phyloP scores from a whole-genome alignment of 2,113 vertebrate species.

The Mus musculus region DNA sequence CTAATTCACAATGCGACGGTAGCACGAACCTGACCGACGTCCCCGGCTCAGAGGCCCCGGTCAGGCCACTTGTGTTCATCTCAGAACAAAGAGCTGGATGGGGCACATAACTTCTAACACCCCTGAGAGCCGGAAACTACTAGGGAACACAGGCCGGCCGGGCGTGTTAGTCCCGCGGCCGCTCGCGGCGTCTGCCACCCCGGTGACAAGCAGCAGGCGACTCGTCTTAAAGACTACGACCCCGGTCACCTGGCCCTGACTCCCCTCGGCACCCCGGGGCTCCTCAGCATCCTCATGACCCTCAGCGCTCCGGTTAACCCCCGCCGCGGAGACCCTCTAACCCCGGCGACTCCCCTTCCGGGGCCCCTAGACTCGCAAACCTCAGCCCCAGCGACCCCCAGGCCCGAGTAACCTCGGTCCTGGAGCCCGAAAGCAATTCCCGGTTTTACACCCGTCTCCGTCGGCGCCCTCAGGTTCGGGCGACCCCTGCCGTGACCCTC shows the following conservation, averaged over 20 bases:
- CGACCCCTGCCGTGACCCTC: neutral
- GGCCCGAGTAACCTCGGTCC: neutral
- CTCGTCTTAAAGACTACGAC: too few species aligned
- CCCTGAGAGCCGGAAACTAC: conserved; percentile 24
- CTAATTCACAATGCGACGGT: neutral
- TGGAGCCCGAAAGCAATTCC: too few species aligned
- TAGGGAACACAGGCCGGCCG: neutral
- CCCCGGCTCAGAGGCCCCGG: neutral
- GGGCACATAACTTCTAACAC: conserved; percentile 27
- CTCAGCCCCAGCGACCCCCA: neutral
- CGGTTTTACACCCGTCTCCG: neutral
- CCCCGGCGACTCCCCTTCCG: neutral
- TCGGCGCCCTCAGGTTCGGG: neutral
- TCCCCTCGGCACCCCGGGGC: too few species aligned
- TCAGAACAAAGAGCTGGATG: conserved; percentile 69
- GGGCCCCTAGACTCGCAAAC: neutral
- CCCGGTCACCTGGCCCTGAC: neutral
- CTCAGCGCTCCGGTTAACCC: neutral
- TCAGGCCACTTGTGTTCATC: neutral
- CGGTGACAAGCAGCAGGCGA: neutral
- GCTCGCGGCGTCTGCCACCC: neutral
- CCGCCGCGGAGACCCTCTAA: neutral
- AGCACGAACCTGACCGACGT: neutral
- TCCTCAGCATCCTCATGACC: neutral
- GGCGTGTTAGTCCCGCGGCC: neutral